Evolutionary conservation across 2,888 invertebrate species (phyloP).

Genomic region (Allolobophora icterica): DNA sequence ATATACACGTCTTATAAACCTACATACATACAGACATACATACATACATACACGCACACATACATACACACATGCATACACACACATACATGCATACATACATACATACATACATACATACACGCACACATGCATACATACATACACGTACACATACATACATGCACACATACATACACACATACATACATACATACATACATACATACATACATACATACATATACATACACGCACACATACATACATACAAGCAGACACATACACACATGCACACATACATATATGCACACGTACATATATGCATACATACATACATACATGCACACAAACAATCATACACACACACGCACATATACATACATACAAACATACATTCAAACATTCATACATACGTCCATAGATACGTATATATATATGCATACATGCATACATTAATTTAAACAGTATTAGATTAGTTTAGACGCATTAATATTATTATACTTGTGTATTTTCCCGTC

Average conservation of each 20-base stretch:
- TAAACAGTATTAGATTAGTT: no score
- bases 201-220: not conserved
- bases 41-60: no score
- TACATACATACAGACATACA: not conserved
- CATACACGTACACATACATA: not conserved
- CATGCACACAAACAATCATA: not conserved
- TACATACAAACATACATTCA: not conserved
- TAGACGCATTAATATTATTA: no score
- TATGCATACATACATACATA: not conserved
- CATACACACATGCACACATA: not conserved
- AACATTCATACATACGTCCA: not conserved
- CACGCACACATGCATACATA: not conserved
- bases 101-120: slow-evolving; percentile 1
- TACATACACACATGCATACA: no score
- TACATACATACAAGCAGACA: not conserved
- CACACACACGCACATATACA: not conserved
- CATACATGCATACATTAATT: not conserved
- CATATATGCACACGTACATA: not conserved
- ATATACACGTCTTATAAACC: not conserved
- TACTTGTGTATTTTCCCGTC: no score
- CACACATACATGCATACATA: not conserved
- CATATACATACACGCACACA: not conserved
- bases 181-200: not conserved
- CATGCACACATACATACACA: not conserved
- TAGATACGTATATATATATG: not conserved